Evolutionary conservation across 2,113 vertebrate genomes (phyloP), one percentile per base, ranked within the genome.

Genomic region (Porphyrio hochstetteri): DNA sequence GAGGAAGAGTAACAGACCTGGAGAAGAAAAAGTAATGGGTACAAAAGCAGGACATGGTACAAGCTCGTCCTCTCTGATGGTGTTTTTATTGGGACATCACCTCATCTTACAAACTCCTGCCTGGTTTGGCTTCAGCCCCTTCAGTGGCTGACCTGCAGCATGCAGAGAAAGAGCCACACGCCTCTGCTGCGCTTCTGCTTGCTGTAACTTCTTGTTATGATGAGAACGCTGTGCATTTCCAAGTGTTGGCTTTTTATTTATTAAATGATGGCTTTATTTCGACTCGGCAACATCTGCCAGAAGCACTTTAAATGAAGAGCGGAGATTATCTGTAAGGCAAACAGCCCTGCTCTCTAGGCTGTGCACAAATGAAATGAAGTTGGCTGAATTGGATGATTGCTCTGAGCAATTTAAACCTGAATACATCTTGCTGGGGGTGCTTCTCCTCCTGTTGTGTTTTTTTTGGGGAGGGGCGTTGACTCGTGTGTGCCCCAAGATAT

Each of bases 151-250:
- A 5, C 10, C 50, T 8, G 14, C 9, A 14, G n/a, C 36, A 6
- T 0, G 4, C n/a, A 6, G 20, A 72, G 80, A 4, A 68, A 23
- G 9, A 19, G 38, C 85, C 11, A 0, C 1, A 2, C 0, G 20
- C 55, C 25, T 78, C 56, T 1, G 9, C 71, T 25, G 28, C 78
- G 53, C 63, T 35, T 31, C 31, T 1, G 3, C 59, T 78, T 4
- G 2, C 55, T 16, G 9, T 71, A 15, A 44, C 10, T 82, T 88
- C 23, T 52, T 1, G 13, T 87, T 44, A 56, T 0, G 4, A 46
- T 1, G 3, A 9, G n/a, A 48, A 52, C 3, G 0, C 56, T 5
- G 3, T 0, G 31, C 0, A 1, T n/a, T 75, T 74, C 78, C 38
- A 18, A 75, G 74, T 15, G 68, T 74, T 5, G 56, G 72, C 38